phyloP scores from a whole-genome alignment of 1,140 invertebrate species.

The Lamellibrachia luymesi region DNA sequence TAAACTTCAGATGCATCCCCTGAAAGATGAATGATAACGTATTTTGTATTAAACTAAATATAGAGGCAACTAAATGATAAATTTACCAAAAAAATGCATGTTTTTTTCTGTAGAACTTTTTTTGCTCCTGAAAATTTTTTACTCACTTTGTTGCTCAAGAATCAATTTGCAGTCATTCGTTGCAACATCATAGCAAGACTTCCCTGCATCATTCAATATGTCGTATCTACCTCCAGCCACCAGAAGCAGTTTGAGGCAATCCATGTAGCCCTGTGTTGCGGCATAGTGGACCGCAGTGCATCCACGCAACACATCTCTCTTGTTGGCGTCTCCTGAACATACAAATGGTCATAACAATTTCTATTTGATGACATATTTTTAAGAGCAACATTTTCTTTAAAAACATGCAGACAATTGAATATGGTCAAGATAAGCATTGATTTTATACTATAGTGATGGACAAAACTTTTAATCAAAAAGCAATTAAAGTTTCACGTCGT shows the following conservation, averaged over 20 bases:
- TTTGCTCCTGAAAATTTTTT: background rate
- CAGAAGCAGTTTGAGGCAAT: constrained; percentile 40
- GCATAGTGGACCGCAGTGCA: constrained; percentile 86
- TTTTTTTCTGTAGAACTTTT: background rate
- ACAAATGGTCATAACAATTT: background rate
- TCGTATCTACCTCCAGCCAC: constrained; percentile 37
- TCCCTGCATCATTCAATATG: constrained; percentile 35
- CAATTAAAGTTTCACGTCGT: too few species aligned
- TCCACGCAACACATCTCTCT: constrained; percentile 54
- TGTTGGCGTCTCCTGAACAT: constrained; percentile 44
- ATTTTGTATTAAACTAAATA: background rate
- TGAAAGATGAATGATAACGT: background rate
- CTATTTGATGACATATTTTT: too few species aligned
- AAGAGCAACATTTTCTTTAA: too few species aligned
- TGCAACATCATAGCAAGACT: constrained; percentile 38
- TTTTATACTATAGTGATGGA: too few species aligned
- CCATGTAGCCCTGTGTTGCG: constrained; percentile 38
- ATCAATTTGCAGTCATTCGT: constrained; percentile 26
- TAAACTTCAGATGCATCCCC: background rate
- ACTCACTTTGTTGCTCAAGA: background rate
- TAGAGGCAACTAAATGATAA: background rate
- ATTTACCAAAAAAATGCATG: background rate
- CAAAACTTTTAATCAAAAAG: too few species aligned
- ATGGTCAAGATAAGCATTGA: too few species aligned
- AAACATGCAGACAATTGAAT: too few species aligned